Base-by-base conservation (phyloP, 2,797 vertebrate species). In the Tragelaphus eurycerus region DNA sequence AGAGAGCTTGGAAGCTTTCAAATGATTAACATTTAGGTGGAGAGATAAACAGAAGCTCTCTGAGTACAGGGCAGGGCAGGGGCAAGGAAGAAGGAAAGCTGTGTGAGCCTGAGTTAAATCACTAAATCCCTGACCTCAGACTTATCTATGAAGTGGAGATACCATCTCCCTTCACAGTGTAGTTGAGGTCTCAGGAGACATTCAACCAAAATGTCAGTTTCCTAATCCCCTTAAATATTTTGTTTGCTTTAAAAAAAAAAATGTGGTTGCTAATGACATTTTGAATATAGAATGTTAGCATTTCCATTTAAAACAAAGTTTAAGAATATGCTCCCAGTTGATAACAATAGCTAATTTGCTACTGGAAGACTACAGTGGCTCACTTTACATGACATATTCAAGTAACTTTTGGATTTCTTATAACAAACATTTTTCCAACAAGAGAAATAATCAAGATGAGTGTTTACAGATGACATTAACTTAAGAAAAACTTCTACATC, bases 401-500 rank as follows among this genome's bases (percentile, higher is more conserved):
- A 54, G 3, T 81, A 92, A 90, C 23, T 86, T 76, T 67, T 83
- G 54, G 59, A 85, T 57, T 89, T 67, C 78, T 90, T 74, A 31
- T 21, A 86, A 86, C 34, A 64, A 83, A 83, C 38, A 82, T 62
- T 64, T 93, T 95, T 88, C 60, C 25, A 38, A 62, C 60, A 25
- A 96, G 81, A 95, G 90, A 97, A 92, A 86, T 60, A 81, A 89
- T 88, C 71, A 79, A 60, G 34, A n/a, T 81, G 60, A 71, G 12
- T 54, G 48, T 71, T 86, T 52, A 83, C 1, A 50, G 19, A 79
- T 87, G 76, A 88, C 14, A 94, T 89, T 83, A 87, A 93, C 71
- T 87, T 95, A 90, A 89, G 90, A 88, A 96, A 97, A 88, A 78
- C 25, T 46, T 89, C 14, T 25, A 92, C 27, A 79, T 74, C 25